Conservation (phyloP, 2,888 invertebrate genomes). For the Campoletis raptor region DNA sequence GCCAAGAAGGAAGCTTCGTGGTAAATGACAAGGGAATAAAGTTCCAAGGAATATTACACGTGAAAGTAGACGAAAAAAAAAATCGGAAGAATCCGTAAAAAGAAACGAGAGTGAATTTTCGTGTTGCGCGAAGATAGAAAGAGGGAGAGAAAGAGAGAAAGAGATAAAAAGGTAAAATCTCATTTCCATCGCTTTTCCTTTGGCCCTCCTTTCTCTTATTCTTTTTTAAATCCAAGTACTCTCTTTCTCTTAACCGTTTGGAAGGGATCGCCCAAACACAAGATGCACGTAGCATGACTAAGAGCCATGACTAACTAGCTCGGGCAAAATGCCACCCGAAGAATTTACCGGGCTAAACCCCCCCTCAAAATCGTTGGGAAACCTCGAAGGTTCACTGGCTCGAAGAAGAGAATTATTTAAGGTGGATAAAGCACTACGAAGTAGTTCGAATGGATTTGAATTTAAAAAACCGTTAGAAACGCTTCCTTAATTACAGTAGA, state of each 20-base stretch:
- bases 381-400: constrained; percentile 25
- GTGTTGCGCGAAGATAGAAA: constrained; percentile 34
- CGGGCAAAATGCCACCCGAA: constrained; percentile 79
- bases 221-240: constrained; percentile 16
- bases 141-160: constrained; percentile 39
- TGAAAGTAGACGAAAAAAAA: constrained; percentile 40
- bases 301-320: constrained; percentile 83
- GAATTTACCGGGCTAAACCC: constrained; percentile 72
- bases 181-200: constrained; percentile 43
- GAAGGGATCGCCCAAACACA: constrained; percentile 68
- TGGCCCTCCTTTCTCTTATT: constrained; percentile 60
- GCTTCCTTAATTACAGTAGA: constrained; percentile 17
- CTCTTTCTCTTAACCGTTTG: constrained; percentile 61
- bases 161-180: constrained; percentile 49
- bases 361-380: neutral
- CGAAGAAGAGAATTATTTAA: constrained; percentile 17
- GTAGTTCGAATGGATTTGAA: constrained; percentile 2
- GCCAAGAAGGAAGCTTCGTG: constrained; percentile 48
- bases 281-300: constrained; percentile 79
- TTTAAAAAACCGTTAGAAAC: constrained; percentile 13
- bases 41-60: constrained; percentile 53
- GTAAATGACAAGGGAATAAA: constrained; percentile 49
- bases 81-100: constrained; percentile 32
- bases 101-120: constrained; percentile 12
- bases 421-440: neutral